Evolutionary conservation across 2,113 vertebrate genomes (phyloP).

Genomic region (Harpagus bidentatus): DNA sequence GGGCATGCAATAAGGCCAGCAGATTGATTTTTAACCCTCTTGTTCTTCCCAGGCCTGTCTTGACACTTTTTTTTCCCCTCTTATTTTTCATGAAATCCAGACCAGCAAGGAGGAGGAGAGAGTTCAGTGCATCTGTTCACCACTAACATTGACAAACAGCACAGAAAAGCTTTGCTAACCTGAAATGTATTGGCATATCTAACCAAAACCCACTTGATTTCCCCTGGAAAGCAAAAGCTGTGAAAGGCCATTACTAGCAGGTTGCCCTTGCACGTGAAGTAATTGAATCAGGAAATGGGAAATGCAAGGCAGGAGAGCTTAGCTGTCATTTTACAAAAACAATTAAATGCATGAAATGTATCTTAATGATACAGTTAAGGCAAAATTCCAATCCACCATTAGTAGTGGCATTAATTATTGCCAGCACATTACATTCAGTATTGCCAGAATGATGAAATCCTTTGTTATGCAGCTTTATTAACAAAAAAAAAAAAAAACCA

Average conservation of each 20-base stretch:
- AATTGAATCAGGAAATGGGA: slow-evolving; percentile 56
- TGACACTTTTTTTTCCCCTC: background rate
- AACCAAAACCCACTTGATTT: slow-evolving; percentile 43
- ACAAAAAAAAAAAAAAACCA: background rate
- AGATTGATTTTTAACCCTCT: background rate
- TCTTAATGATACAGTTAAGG: slow-evolving; percentile 53
- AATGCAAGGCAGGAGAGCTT: slow-evolving; percentile 26
- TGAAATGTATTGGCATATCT: slow-evolving; percentile 14
- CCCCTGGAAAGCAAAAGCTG: slow-evolving; percentile 27
- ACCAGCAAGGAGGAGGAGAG: background rate
- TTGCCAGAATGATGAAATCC: background rate
- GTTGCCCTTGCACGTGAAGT: background rate
- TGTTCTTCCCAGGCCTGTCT: background rate
- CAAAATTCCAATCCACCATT: slow-evolving; percentile 51
- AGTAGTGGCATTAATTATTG: slow-evolving; percentile 43
- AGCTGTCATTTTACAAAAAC: slow-evolving; percentile 48
- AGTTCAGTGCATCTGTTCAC: background rate
- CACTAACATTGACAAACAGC: slow-evolving; percentile 11
- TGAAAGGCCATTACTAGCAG: slow-evolving; percentile 32
- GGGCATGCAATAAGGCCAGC: background rate
- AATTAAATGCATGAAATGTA: slow-evolving; percentile 57
- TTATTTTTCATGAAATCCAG: background rate
- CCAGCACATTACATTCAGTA: background rate
- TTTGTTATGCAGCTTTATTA: background rate
- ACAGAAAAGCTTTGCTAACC: slow-evolving; percentile 7